A percentile compares a stretch with the other conserved stretches of the same genome.
Conservation (phyloP, 2,888 invertebrate genomes). For the Geophilus truncorum region DNA sequence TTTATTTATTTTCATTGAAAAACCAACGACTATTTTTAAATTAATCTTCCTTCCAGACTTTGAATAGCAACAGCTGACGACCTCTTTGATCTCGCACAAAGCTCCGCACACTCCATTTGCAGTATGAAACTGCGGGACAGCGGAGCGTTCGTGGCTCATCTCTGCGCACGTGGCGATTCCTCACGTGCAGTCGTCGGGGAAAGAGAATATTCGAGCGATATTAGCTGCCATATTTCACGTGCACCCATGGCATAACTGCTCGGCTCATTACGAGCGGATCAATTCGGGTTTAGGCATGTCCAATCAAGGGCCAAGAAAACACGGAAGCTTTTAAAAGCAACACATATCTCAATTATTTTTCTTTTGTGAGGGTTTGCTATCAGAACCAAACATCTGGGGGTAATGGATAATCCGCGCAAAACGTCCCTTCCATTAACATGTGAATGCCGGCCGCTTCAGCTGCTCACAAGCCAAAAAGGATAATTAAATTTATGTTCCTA, state of each 20-base stretch:
- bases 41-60: too few species aligned
- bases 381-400: not conserved
- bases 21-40: too few species aligned
- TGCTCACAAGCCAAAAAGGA: not conserved
- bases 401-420: not conserved
- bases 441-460: not conserved
- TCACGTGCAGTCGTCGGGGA: not conserved
- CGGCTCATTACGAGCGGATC: not conserved
- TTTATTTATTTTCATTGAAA: too few species aligned
- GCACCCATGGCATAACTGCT: not conserved
- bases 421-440: not conserved
- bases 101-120: not conserved
- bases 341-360: not conserved
- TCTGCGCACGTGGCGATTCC: not conserved
- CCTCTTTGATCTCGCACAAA: not conserved
- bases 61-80: not conserved
- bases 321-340: not conserved
- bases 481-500: not conserved
- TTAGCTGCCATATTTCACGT: not conserved
- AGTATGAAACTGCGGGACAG: not conserved
- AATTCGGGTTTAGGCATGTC: not conserved
- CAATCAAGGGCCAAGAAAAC: not conserved
- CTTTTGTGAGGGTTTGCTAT: not conserved
- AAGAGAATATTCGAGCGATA: not conserved
- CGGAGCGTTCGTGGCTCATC: not conserved